Evolutionary conservation across 1,140 invertebrate species (phyloP), one percentile per base, ranked within the genome.

Genomic region (Atopsyche davidsoni): DNA sequence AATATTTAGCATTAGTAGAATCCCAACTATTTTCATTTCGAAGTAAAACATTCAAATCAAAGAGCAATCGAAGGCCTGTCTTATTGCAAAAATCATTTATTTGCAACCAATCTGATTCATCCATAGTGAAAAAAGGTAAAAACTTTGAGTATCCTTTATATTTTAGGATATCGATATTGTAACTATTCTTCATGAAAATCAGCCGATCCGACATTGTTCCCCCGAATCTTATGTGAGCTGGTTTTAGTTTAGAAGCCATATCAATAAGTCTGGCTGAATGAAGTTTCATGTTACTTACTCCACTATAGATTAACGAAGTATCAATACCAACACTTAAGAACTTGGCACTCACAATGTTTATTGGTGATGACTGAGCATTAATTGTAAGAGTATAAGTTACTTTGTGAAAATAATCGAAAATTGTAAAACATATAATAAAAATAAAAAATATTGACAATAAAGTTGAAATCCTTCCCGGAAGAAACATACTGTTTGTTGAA

Each of bases 201-300:
- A 84, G 65, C 45, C 79, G 73, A 60, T 86, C 83, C 0, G 82
- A 79, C 60, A 80, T 73, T 24, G 79, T 83, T 0, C 82, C 83
- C 23, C 83, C 82, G 14, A 85, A 60, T 46, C 82, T 71, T 2
- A 85, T 62, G 53, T 77, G 78, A 21, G 78, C 77, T 4, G 82
- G 81, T 25, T 73, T 67, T 25, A 86, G 62, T 16, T 75, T 65
- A 44, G 59, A 58, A 2, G 77, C 75, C 53, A 85, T 63, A 53
- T 75, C 71, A 16, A 72, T 56, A 51, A 84, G 70, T 60, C 64
- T 72, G 10, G 44, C 45, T 36, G 41, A 51, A 24, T 70, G 66
- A 9, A 64, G 61, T 57, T 68, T 71, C 17, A 69, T 60, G 19
- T 70, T 52, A 57, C 51, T 64, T 16, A 67, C 40, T 43, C 63